Evolutionary conservation across 1,140 invertebrate species (phyloP), one percentile per base, ranked within the genome.

Genomic region (Dolichoris vasculosae): DNA sequence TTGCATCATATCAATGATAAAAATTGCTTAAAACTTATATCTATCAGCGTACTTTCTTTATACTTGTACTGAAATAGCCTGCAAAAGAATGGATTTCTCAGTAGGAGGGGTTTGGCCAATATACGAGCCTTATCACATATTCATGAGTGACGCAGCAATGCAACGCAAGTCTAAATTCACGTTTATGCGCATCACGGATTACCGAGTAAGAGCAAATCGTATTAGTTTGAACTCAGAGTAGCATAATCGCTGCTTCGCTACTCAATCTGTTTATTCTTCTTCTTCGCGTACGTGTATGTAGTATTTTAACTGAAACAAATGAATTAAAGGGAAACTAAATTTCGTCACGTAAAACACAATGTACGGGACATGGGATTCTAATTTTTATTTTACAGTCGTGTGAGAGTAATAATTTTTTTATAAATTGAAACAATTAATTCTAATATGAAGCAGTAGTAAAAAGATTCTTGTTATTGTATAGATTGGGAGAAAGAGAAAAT

Each of bases 221-320:
- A 67, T 67, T 9, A 43, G 46, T 48, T 30, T 26, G 73, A 15
- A 46, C 46, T 30, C n/a, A n/a, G 48, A 55, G 20, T 78, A 59
- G 76, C 51, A 4, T 78, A n/a, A 78, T 78, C 51, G 51, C 76
- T 51, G 13, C 30, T 55, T 30, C 4, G 67, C 67, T 71, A 71
- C 67, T 9, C 46, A n/a, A 55, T 35, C 30, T 38, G 32, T 59
- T 59, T 59, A 59, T 78, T 20, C n/a, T 23, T 76, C 63, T 32
- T 81, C 20, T 67, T 30, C 30, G 46, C 20, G 48, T 30, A 7
- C 32, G 46, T 4, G 23, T 40, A 35, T 23, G 35, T 59, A 38
- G 59, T 59, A 59, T 76, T 55, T 79, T 35, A 64, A 80, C 71
- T 64, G 64, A 64, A 63, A 85, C 84, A 85, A 85, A 85, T 77